Evolutionary conservation across 2,797 vertebrate genomes (phyloP), one percentile per base, ranked within the genome.

Genomic region (Meda fulgida): DNA sequence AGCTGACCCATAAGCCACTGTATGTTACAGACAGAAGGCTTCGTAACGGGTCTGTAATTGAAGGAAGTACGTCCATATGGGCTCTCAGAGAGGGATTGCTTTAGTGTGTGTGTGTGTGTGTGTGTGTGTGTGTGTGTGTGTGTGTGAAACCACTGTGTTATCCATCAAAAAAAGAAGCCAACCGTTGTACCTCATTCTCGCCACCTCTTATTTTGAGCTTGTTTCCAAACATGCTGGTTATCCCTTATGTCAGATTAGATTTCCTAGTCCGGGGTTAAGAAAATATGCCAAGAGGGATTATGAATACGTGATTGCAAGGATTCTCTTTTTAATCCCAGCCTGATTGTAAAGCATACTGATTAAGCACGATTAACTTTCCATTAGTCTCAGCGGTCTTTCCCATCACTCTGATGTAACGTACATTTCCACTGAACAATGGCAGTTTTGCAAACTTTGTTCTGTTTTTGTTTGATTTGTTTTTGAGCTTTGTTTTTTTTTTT

Each of bases 251-350:
- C 84, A 26, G 65, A 81, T 88, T 88, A 69, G 85, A 83, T 91
- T 78, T 90, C 71, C 84, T 89, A 88, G 70, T 91, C 83, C 8
- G 23, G 87, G 85, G 84, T 89, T 86, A 89, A 86, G 80, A 65
- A 63, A 82, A 85, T 79, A 73, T 88, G 90, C 90, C 89, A 82
- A 88, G 87, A 84, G 40, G 89, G 93, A 94, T 94, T 95, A 93
- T 88, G 75, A 88, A 85, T 48, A 84, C 69, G 51, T 81, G 80
- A 85, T 86, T 86, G 89, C 88, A 88, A 90, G 86, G 85, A 87
- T 83, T 75, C 83, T 91, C 85, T 91, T 60, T 93, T 91, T 93
- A 93, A 94, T 95, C 92, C 90, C 85, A 60, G 88, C 69, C 78
- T 87, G 90, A 90, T 93, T 92, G 91, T 86, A 86, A 88, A 89